A percentile compares a stretch with the other conserved stretches of the same genome.
phyloP scores from a whole-genome alignment of 2,113 vertebrate species.

The Pseudorasbora parva region DNA sequence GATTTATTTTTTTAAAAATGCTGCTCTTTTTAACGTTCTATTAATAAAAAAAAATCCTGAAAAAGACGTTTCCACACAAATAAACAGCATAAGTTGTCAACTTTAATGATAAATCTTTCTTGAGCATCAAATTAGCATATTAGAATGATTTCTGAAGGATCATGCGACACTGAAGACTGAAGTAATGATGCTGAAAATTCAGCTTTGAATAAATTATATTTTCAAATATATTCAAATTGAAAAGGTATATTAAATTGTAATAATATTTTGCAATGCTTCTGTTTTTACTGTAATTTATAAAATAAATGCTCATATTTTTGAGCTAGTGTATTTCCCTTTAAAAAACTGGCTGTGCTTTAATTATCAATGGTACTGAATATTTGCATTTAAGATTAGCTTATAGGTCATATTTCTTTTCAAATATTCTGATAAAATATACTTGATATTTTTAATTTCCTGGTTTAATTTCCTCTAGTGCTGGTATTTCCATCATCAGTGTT shows the following conservation, averaged over 20 bases:
- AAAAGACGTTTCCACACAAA: too few relatives aligned
- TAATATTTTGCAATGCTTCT: neutral
- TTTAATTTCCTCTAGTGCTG: slow-evolving; percentile 1
- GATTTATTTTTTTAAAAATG: too few relatives aligned
- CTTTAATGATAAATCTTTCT: neutral
- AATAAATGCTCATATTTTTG: neutral
- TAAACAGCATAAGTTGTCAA: too few relatives aligned
- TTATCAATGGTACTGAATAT: neutral
- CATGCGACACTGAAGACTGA: neutral
- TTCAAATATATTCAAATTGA: neutral
- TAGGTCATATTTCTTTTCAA: neutral
- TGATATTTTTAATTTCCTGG: slow-evolving; percentile 31
- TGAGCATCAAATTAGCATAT: neutral
- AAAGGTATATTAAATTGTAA: neutral
- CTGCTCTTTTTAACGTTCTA: neutral
- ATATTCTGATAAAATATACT: slow-evolving; percentile 1
- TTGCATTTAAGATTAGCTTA: neutral
- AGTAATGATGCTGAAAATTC: neutral
- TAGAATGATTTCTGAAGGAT: neutral
- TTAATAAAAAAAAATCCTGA: neutral
- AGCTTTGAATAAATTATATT: neutral
- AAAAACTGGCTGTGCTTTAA: neutral
- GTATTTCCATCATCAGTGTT: slow-evolving; percentile 13
- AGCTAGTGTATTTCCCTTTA: neutral
- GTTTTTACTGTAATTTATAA: neutral